Evolutionary conservation across 2,888 invertebrate species (phyloP).

Genomic region (Caenorhabditis drosophilae): DNA sequence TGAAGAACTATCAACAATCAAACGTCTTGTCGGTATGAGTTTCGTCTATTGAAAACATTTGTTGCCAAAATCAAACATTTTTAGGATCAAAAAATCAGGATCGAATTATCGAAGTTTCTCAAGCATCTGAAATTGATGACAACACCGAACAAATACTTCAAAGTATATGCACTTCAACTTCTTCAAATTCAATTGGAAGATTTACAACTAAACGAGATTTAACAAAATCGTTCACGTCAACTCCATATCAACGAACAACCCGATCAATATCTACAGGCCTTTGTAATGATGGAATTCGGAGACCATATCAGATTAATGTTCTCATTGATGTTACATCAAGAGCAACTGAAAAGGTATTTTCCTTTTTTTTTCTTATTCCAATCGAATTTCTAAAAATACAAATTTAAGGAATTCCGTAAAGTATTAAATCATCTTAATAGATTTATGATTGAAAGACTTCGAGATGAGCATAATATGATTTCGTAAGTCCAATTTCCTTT

Average conservation of each 20-base stretch:
- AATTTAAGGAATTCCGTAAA: constrained; percentile 49
- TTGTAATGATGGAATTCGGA: constrained; percentile 59
- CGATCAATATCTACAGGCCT: constrained; percentile 52
- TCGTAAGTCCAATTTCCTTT: constrained; percentile 20
- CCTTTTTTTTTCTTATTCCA: background rate
- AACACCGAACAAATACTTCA: constrained; percentile 32
- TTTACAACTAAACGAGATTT: constrained; percentile 40
- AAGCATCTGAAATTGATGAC: constrained; percentile 42
- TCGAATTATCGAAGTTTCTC: constrained; percentile 37
- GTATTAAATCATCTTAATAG: constrained; percentile 46
- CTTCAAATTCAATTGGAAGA: constrained; percentile 21
- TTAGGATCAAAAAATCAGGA: constrained; percentile 22
- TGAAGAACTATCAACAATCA: constrained; percentile 54
- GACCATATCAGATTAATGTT: constrained; percentile 59
- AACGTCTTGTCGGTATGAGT: constrained; percentile 54
- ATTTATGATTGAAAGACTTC: constrained; percentile 54
- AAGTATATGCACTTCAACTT: constrained; percentile 42
- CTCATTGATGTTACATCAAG: constrained; percentile 59
- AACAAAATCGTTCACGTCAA: constrained; percentile 40
- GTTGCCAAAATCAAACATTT: background rate
- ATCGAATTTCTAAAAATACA: background rate
- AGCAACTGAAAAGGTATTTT: constrained; percentile 36
- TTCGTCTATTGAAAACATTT: background rate
- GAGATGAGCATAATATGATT: constrained; percentile 39
- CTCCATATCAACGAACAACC: constrained; percentile 49